A percentile compares a stretch with the other conserved stretches of the same genome.
These are phyloP conservation scores for Euthynnus affinis DNA, from an alignment of 2,797 vertebrate genomes.

Conservation along the genomic window DNA sequence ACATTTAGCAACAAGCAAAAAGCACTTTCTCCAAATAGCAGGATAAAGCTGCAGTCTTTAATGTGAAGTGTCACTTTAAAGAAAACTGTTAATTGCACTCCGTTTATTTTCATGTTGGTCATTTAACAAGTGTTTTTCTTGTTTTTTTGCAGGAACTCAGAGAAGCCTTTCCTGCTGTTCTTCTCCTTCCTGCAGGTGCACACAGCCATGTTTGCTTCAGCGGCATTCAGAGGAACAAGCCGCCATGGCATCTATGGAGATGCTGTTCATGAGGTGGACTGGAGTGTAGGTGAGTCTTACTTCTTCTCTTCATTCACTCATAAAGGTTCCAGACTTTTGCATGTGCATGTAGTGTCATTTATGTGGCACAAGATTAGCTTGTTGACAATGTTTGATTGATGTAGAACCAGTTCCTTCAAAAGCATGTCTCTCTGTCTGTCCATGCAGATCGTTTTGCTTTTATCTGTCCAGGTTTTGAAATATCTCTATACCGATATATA, in stretches of 20 bases:
- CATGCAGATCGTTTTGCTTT: no score
- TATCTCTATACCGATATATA: no score
- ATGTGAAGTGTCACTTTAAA: background rate
- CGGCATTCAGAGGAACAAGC: constrained; percentile 87
- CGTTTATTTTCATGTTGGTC: background rate
- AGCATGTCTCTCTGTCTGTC: no score
- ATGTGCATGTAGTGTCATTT: no score
- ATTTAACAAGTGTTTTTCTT: background rate
- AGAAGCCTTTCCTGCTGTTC: constrained; percentile 89
- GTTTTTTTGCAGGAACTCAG: constrained; percentile 80
- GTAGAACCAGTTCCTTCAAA: no score
- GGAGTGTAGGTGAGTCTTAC: constrained; percentile 89
- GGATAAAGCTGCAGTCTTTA: background rate
- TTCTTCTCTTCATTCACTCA: no score
- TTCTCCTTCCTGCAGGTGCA: constrained; percentile 92
- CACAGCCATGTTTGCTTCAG: constrained; percentile 89
- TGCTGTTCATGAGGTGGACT: constrained; percentile 92
- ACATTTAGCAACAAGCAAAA: background rate
- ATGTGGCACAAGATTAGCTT: no score
- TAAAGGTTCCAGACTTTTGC: no score
- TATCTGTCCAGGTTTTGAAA: no score
- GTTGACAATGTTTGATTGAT: no score
- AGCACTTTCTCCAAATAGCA: no score
- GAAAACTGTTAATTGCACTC: background rate
- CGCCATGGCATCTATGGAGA: constrained; percentile 91